Conservation (phyloP, 2,113 vertebrate genomes). For the Dryoscopus gambensis region DNA sequence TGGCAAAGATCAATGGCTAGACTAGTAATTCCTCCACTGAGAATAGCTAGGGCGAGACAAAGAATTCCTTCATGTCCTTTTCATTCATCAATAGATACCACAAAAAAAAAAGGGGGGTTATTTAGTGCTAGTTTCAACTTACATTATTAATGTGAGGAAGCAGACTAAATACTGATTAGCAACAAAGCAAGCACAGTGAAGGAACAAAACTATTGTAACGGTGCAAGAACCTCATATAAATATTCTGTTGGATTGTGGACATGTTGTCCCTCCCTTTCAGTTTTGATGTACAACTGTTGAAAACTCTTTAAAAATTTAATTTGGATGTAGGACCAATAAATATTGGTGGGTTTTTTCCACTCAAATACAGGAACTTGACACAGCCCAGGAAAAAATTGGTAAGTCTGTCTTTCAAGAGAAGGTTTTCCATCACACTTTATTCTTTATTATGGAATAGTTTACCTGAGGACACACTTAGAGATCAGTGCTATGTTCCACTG, state of each 20-base stretch:
- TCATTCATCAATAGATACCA: not conserved
- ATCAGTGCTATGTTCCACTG: not conserved
- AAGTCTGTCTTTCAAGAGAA: not conserved
- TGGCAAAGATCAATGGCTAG: not conserved
- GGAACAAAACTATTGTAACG: not conserved
- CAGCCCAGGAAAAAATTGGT: not conserved
- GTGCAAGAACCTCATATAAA: not conserved
- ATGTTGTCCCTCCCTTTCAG: not conserved
- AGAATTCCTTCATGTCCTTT: not conserved
- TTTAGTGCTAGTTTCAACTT: not conserved
- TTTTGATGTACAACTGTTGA: not conserved
- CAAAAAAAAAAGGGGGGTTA: not conserved
- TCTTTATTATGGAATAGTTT: not conserved
- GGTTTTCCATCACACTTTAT: not conserved
- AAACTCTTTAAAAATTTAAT: not conserved
- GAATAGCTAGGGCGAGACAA: not conserved
- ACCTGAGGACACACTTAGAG: not conserved
- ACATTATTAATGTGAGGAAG: not conserved
- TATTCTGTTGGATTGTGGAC: not conserved
- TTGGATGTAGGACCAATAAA: not conserved
- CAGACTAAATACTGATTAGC: not conserved
- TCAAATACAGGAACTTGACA: not conserved
- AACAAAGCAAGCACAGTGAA: not conserved
- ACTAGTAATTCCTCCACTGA: not conserved
- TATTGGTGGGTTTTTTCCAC: not conserved